Percentiles rank a stretch among this genome's conserved stretches.
Evolutionary conservation across 2,888 invertebrate species (phyloP).

Genomic region (Malachius bipustulatus): DNA sequence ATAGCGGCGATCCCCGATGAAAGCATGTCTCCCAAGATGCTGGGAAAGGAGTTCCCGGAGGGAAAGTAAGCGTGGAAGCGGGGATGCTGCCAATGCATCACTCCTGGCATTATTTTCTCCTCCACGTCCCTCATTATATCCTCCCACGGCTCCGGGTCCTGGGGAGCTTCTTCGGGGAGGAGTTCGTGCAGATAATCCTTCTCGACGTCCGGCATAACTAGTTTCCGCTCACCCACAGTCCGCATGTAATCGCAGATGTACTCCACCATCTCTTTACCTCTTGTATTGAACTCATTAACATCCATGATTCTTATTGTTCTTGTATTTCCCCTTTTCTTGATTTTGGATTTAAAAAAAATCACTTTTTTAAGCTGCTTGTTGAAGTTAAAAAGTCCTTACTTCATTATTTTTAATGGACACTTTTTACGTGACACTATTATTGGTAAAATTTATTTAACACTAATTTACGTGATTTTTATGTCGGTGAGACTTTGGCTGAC

Average conservation of each 20-base stretch:
- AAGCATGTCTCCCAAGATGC: constrained; percentile 95
- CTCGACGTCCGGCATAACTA: constrained; percentile 82
- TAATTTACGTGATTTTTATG: no score
- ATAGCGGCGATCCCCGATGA: constrained; percentile 93
- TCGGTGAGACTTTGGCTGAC: no score
- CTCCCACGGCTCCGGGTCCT: constrained; percentile 75
- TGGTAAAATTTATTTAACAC: no score
- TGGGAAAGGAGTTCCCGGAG: constrained; percentile 92
- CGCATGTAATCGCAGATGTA: constrained; percentile 86
- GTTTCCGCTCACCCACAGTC: constrained; percentile 58
- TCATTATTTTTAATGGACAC: no score
- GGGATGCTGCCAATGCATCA: constrained; percentile 99
- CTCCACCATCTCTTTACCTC: constrained; percentile 91
- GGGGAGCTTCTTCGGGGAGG: constrained; percentile 70
- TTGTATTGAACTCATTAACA: constrained; percentile 70
- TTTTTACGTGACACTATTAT: no score
- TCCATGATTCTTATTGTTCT: no score
- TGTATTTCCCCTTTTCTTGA: no score
- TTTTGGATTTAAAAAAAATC: no score
- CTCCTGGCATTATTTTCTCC: constrained; percentile 85
- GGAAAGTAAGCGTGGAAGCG: constrained; percentile 99
- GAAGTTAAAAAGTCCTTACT: no score
- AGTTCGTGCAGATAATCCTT: constrained; percentile 78
- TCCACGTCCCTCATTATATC: constrained; percentile 83
- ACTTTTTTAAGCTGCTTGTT: no score